These are phyloP conservation scores for Hippopotamyrus pictus DNA, from an alignment of 2,797 vertebrate genomes.

Conservation along the genomic window DNA sequence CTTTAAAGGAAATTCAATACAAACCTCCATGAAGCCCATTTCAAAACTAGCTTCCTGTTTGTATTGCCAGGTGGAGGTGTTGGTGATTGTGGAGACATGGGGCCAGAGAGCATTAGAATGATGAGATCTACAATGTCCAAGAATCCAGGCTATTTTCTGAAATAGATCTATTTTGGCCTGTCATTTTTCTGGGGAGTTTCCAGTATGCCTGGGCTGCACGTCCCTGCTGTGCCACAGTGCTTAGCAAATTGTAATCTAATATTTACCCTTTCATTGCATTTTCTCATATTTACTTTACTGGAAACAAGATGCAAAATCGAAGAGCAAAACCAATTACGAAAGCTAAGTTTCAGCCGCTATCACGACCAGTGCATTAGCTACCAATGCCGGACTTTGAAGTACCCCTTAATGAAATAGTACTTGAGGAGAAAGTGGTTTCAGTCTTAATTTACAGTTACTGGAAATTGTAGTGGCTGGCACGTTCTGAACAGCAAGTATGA, in stretches of 20 bases:
- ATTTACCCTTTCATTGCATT: conserved; percentile 28
- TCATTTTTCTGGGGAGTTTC: background rate
- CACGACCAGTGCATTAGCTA: conserved; percentile 29
- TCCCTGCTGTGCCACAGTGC: background rate
- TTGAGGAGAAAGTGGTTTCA: conserved; percentile 32
- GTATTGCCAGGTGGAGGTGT: background rate
- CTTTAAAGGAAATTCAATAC: conserved; percentile 30
- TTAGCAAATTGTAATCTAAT: conserved; percentile 21
- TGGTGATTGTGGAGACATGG: background rate
- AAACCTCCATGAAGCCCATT: background rate
- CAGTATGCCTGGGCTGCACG: background rate
- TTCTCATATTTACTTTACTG: conserved; percentile 34
- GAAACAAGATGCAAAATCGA: conserved; percentile 28
- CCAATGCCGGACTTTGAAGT: conserved; percentile 21
- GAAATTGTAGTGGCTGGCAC: conserved; percentile 24
- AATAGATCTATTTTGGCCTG: background rate
- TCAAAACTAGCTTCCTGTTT: background rate
- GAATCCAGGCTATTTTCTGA: background rate
- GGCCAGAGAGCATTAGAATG: background rate
- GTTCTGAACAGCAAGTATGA: conserved; percentile 11
- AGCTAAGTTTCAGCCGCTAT: conserved; percentile 34
- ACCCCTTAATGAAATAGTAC: conserved; percentile 32
- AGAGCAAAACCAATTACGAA: conserved; percentile 34
- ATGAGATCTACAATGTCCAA: background rate
- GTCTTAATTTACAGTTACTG: conserved; percentile 32